phyloP scores from a whole-genome alignment of 2,797 vertebrate species.

The Adelosebastes latens region DNA sequence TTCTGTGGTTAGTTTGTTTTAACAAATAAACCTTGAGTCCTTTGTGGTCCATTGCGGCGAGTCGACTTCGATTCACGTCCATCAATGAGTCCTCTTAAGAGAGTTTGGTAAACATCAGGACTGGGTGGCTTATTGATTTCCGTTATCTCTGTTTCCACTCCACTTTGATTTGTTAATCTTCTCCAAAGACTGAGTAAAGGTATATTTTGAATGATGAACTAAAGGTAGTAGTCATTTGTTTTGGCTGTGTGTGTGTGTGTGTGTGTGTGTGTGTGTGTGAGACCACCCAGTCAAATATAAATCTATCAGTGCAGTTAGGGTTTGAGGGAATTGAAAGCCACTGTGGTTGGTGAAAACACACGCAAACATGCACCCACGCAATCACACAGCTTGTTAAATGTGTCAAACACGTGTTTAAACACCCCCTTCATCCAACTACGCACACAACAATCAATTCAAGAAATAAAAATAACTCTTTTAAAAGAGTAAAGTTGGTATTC shows the following conservation, averaged over 20 bases:
- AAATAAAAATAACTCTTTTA: not conserved
- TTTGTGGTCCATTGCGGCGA: constrained; percentile 28
- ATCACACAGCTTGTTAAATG: constrained; percentile 14
- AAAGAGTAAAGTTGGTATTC: not conserved
- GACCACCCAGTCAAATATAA: not conserved
- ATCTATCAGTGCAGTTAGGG: not conserved
- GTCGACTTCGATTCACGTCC: constrained; percentile 63
- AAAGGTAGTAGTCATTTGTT: constrained; percentile 28
- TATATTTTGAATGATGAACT: constrained; percentile 42
- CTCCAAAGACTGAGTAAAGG: constrained; percentile 45
- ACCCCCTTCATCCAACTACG: not conserved
- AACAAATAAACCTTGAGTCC: constrained; percentile 46
- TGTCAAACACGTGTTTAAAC: constrained; percentile 1
- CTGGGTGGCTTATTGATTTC: constrained; percentile 73
- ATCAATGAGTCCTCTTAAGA: constrained; percentile 63
- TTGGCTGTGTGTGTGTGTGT: not conserved
- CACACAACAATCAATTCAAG: not conserved
- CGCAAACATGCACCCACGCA: not conserved
- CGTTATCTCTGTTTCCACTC: constrained; percentile 62
- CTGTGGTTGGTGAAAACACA: not conserved
- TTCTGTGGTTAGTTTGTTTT: constrained; percentile 16
- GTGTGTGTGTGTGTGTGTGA: not conserved
- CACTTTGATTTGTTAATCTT: constrained; percentile 73
- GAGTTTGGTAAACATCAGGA: constrained; percentile 73
- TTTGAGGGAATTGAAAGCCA: not conserved